Base-by-base conservation (phyloP, 2,888 invertebrate species). In the Caenorhabditis wallacei region DNA sequence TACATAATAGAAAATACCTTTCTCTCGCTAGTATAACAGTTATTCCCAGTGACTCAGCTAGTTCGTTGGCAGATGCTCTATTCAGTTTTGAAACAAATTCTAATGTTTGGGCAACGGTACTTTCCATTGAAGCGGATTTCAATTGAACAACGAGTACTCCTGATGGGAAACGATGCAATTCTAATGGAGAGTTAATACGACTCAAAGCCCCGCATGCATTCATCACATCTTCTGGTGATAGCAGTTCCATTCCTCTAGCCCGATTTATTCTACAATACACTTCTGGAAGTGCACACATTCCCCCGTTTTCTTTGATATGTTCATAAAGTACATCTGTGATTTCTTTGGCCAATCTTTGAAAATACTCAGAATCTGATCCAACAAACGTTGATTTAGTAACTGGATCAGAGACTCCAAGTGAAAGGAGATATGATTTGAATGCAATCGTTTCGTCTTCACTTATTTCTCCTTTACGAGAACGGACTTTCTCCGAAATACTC, bases 401-500 rank as follows among this genome's bases (percentile, higher is more conserved):
- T 0, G 98, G 98, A 93, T 99, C 98, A 91, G 97, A 96, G 87
- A 99, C 97, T 88, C 99, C 99, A 90, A 99, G 94, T 92, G 97
- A 98, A 93, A 99, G 94, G 61, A 99, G 94, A 92, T 98, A 97
- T 0, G 97, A 95, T 92, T 98, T 98, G 92, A 99, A 98, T 89
- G 95, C 94, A 5, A 97, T 95, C 10, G 98, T 98, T 93, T 94
- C 98, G 93, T 99, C 98, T 93, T 98, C 97, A 3, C 96, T 96
- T 85, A 98, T 96, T 91, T 96, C 96, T 53, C 97, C 97, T 94
- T 97, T 96, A 92, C 96, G 95, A 89, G 97, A 96, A 94, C 95
- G 95, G 89, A 99, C 96, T 94, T 96, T 97, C 63, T 94, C 94
- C 35, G 98, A 96, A 90, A 99, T 98, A 87, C 94, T 95, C 92